phyloP scores from a whole-genome alignment of 2,113 vertebrate genomes.

The Gila orcuttii region DNA sequence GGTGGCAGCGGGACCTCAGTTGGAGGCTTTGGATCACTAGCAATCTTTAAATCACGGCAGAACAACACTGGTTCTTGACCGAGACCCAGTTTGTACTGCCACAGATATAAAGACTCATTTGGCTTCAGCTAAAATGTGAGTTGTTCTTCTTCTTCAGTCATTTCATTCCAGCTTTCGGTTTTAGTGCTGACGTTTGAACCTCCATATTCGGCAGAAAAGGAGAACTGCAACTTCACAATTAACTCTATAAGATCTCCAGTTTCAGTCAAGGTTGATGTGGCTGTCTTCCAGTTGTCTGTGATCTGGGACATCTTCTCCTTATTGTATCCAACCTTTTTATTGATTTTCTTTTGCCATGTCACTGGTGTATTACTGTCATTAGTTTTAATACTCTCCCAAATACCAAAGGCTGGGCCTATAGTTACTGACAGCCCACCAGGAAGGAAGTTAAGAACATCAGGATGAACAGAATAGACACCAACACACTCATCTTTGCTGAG shows the following conservation, averaged over 20 bases:
- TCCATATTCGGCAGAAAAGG: neutral
- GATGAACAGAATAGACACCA: neutral
- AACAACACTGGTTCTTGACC: too few relatives aligned
- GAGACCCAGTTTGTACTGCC: too few relatives aligned
- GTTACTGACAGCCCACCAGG: conserved; percentile 21
- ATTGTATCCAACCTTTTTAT: neutral
- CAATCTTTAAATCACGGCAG: too few relatives aligned
- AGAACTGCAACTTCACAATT: neutral
- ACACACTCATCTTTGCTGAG: neutral
- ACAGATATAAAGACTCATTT: too few relatives aligned
- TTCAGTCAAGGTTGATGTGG: neutral
- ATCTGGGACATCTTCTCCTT: neutral
- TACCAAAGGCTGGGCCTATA: neutral
- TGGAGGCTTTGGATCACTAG: too few relatives aligned
- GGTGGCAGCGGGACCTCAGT: too few relatives aligned
- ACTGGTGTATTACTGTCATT: conserved; percentile 6
- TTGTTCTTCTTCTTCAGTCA: too few relatives aligned
- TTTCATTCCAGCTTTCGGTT: too few relatives aligned
- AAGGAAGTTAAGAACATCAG: conserved; percentile 14
- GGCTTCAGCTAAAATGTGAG: too few relatives aligned
- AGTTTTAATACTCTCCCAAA: neutral
- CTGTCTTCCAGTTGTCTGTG: conserved; percentile 18
- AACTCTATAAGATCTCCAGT: neutral
- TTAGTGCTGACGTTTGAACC: too few relatives aligned
- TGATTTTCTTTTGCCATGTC: neutral